Evolutionary conservation across 2,797 vertebrate genomes (phyloP).

Genomic region (Tokudaia muenninki): DNA sequence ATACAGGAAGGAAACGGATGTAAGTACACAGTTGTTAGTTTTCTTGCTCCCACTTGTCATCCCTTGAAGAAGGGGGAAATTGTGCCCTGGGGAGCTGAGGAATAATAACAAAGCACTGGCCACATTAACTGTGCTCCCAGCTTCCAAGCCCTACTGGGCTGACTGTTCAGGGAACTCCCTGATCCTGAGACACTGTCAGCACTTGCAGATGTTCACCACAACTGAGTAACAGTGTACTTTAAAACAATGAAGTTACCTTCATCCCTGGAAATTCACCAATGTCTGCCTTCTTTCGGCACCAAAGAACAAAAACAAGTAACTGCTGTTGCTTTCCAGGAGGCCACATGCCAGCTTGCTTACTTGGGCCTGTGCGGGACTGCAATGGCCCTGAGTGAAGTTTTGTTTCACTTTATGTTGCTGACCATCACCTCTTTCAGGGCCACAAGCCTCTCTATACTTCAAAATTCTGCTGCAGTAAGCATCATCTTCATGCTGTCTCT

Average conservation of each 20-base stretch:
- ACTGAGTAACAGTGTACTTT: neutral
- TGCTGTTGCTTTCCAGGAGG: neutral
- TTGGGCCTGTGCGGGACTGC: neutral
- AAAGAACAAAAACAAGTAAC: neutral
- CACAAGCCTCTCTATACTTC: neutral
- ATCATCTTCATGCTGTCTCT: neutral
- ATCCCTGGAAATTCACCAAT: neutral
- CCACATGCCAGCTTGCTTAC: neutral
- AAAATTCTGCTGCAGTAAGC: neutral
- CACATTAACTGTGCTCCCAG: neutral
- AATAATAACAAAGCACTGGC: neutral
- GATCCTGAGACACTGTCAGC: neutral
- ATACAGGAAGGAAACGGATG: slow-evolving; percentile 1
- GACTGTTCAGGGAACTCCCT: neutral
- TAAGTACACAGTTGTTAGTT: neutral
- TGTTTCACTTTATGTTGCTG: slow-evolving; percentile 21
- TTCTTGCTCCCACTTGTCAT: neutral
- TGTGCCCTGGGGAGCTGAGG: neutral
- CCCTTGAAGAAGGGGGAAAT: neutral
- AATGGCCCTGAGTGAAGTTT: neutral
- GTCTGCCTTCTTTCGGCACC: neutral
- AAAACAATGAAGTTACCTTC: slow-evolving; percentile 19
- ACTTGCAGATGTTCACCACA: slow-evolving; percentile 34
- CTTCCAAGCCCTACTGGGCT: neutral
- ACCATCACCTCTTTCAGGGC: neutral